Percentiles rank a stretch among this genome's conserved stretches.
Evolutionary conservation across 2,797 vertebrate genomes (phyloP).

Genomic region (Tenualosa ilisha): DNA sequence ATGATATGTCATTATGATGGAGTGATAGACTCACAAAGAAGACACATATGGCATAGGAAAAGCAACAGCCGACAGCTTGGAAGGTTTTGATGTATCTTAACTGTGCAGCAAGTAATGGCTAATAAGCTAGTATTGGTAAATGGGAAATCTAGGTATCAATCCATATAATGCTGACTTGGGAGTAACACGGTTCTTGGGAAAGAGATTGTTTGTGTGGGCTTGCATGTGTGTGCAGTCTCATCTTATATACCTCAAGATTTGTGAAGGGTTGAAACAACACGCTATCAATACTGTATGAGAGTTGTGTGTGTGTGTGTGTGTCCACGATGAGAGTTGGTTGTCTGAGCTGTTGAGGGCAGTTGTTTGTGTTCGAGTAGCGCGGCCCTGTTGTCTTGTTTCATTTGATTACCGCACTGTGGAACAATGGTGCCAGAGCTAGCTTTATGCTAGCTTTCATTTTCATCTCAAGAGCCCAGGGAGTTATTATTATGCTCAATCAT

Average conservation of each 20-base stretch:
- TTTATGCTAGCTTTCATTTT: slow-evolving; percentile 2
- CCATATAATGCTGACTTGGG: too few relatives aligned
- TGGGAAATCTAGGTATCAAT: too few relatives aligned
- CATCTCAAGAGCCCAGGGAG: not conserved
- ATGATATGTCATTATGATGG: too few relatives aligned
- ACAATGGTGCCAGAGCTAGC: not conserved
- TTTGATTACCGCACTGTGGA: not conserved
- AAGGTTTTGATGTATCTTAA: too few relatives aligned
- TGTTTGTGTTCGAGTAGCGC: not conserved
- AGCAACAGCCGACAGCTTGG: too few relatives aligned
- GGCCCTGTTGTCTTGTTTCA: not conserved
- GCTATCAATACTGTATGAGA: not conserved
- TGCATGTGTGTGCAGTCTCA: not conserved
- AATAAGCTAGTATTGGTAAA: too few relatives aligned
- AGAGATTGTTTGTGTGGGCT: too few relatives aligned
- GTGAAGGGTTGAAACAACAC: not conserved
- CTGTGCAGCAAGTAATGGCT: too few relatives aligned
- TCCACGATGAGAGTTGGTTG: not conserved
- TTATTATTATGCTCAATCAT: not conserved
- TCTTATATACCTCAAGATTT: not conserved
- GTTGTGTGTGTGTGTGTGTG: not conserved
- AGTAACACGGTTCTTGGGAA: too few relatives aligned
- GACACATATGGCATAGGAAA: too few relatives aligned
- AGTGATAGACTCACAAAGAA: too few relatives aligned
- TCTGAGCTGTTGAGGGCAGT: not conserved